Conservation (phyloP, 2,797 vertebrate species). For the Sebastes diploproa region DNA sequence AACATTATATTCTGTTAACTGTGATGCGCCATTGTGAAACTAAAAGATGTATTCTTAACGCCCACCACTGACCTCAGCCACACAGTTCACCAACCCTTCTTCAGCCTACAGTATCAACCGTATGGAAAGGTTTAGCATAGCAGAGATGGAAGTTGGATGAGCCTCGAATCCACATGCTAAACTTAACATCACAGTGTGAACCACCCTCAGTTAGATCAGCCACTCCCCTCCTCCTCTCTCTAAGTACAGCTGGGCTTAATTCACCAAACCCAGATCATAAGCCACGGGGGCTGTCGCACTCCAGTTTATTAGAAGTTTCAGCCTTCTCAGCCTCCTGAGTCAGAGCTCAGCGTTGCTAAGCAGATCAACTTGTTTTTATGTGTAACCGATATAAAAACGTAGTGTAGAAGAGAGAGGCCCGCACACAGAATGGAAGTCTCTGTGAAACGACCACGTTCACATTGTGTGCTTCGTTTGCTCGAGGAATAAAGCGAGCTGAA, state of each 20-base stretch:
- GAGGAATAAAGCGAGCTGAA: conserved; percentile 32
- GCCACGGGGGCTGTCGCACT: conserved; percentile 20
- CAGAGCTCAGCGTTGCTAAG: conserved; percentile 61
- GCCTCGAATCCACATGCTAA: conserved; percentile 20
- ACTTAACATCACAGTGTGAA: conserved; percentile 24
- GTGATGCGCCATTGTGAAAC: conserved; percentile 17
- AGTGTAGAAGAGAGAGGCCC: background rate
- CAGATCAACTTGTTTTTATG: conserved; percentile 59
- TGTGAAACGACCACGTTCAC: conserved; percentile 29
- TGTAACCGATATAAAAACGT: conserved; percentile 58
- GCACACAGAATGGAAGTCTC: conserved; percentile 1
- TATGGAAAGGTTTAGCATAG: background rate
- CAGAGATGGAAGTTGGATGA: conserved; percentile 2
- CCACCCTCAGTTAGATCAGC: conserved; percentile 26
- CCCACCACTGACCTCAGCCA: conserved; percentile 3
- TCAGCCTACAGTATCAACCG: background rate
- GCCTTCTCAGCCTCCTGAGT: conserved; percentile 52
- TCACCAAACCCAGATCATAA: conserved; percentile 40
- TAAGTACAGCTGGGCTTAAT: conserved; percentile 55
- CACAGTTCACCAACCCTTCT: background rate
- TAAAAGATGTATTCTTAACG: conserved; percentile 4
- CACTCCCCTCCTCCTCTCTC: conserved; percentile 21
- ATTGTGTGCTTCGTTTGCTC: conserved; percentile 24
- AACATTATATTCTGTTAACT: conserved; percentile 29
- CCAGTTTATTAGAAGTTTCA: conserved; percentile 55